phyloP scores from a whole-genome alignment of 1,140 invertebrate species.

The Agrilus planipennis region DNA sequence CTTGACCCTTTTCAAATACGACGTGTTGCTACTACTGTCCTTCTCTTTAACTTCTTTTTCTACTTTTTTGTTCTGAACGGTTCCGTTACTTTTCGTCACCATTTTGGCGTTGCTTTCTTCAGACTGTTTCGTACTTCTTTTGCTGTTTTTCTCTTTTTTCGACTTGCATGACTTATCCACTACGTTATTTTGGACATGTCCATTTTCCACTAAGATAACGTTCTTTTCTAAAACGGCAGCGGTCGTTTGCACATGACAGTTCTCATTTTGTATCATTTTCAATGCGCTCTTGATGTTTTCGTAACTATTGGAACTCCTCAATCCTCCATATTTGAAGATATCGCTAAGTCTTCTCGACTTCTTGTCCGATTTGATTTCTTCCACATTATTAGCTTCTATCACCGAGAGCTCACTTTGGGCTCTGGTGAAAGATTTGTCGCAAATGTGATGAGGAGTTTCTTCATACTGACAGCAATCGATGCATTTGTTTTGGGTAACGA shows the following conservation, averaged over 20 bases:
- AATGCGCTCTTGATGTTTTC: constrained; percentile 6
- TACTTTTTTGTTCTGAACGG: background rate
- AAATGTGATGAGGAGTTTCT: constrained; percentile 9
- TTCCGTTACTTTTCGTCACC: constrained; percentile 7
- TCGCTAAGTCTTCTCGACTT: constrained; percentile 29
- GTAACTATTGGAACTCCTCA: constrained; percentile 10
- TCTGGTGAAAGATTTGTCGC: constrained; percentile 10
- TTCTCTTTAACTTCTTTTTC: background rate
- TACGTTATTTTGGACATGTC: background rate
- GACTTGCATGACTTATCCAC: background rate
- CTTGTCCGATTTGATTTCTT: constrained; percentile 13
- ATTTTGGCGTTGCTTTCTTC: background rate
- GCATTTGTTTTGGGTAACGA: constrained; percentile 21
- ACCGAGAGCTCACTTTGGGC: constrained; percentile 25
- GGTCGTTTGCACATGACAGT: background rate
- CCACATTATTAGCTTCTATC: constrained; percentile 3
- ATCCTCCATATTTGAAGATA: constrained; percentile 21
- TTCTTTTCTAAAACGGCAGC: constrained; percentile 3
- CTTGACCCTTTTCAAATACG: constrained; percentile 30
- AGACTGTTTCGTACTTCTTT: background rate
- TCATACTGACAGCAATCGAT: too few species aligned
- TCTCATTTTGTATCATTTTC: constrained; percentile 5
- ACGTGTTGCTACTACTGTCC: constrained; percentile 12
- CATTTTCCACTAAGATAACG: background rate
- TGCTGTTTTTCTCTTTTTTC: constrained; percentile 2